Conservation (phyloP, 2,888 invertebrate genomes). For the Orthosia gracilis region DNA sequence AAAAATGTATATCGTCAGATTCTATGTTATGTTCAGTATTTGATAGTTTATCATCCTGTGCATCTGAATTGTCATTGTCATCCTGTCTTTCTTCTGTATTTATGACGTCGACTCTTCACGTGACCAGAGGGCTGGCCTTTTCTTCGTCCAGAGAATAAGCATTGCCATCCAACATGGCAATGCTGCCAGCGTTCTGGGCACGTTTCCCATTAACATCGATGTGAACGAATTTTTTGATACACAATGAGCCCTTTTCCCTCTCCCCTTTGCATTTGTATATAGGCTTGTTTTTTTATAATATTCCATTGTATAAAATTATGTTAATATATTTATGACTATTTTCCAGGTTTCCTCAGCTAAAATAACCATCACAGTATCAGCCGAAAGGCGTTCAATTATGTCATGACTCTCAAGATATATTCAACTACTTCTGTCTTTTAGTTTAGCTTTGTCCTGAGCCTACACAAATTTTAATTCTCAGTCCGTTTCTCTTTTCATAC, state of each 20-base stretch:
- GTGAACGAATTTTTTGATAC: too few relatives aligned
- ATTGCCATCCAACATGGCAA: too few relatives aligned
- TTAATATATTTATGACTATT: background rate
- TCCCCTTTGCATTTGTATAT: too few relatives aligned
- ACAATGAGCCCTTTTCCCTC: too few relatives aligned
- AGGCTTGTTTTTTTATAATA: too few relatives aligned
- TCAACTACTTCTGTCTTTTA: background rate
- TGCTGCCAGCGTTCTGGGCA: too few relatives aligned
- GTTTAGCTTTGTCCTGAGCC: background rate
- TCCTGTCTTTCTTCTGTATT: background rate
- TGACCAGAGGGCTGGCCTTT: too few relatives aligned
- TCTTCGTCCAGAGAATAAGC: too few relatives aligned
- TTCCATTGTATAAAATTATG: too few relatives aligned
- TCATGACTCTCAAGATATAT: background rate
- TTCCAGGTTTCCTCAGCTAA: background rate
- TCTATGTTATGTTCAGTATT: background rate
- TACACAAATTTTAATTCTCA: slow-evolving; percentile 13
- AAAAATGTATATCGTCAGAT: background rate
- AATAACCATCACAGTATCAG: background rate
- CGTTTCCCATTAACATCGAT: too few relatives aligned
- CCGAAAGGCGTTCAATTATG: background rate
- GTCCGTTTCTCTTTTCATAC: slow-evolving; percentile 9
- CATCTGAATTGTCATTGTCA: background rate
- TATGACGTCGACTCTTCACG: too few relatives aligned
- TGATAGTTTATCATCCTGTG: background rate